Conservation (phyloP, 2,888 invertebrate genomes). For the Trachelus tabidus region DNA sequence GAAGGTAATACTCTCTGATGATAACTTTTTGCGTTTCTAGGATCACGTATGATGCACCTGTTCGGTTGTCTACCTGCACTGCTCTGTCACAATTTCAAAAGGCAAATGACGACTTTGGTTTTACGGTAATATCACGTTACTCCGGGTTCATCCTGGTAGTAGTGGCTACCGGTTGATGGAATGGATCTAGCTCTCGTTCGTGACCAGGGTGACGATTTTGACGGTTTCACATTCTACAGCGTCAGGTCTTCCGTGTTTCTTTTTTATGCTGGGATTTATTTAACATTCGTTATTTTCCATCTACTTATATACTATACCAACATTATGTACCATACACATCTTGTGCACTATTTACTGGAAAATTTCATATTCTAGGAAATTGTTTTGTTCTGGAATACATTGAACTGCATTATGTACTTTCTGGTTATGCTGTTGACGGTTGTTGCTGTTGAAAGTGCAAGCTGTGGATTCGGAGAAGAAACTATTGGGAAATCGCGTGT, state of each 20-base stretch:
- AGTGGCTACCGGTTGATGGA: conserved; percentile 47
- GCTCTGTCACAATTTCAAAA: conserved; percentile 36
- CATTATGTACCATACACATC: not conserved
- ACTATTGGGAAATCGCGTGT: not conserved
- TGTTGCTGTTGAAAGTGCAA: not conserved
- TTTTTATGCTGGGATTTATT: not conserved
- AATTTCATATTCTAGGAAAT: not conserved
- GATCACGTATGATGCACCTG: not conserved
- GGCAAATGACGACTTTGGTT: conserved; percentile 43
- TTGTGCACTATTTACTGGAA: not conserved
- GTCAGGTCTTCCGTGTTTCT: conserved; percentile 21
- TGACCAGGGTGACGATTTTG: conserved; percentile 45
- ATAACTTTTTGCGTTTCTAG: not conserved
- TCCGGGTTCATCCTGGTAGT: conserved; percentile 2
- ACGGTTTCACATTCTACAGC: conserved; percentile 38
- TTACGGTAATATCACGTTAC: conserved; percentile 29
- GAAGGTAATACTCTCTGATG: not conserved
- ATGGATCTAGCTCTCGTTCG: conserved; percentile 60
- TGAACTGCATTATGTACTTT: not conserved
- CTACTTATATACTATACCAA: not conserved
- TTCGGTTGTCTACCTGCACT: not conserved
- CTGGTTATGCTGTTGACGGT: not conserved
- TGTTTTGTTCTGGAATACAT: not conserved
- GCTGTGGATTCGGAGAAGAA: not conserved
- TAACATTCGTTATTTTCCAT: not conserved